Conservation (phyloP, 2,888 invertebrate genomes). For the Elgonia sp. region DNA sequence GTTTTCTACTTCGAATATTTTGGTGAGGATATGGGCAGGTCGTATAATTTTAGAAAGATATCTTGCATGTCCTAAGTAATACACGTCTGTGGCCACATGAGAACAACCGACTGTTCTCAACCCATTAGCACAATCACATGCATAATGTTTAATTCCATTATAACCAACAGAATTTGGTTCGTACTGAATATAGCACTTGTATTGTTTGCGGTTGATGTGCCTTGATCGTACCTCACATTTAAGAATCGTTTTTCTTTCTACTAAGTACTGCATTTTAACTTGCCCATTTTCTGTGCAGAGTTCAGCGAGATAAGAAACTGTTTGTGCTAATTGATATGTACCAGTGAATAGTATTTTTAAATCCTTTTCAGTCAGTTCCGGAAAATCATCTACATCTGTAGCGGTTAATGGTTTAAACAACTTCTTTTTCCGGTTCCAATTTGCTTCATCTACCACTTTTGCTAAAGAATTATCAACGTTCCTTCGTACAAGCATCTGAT, state of each 20-base stretch:
- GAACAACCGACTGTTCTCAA: too few relatives aligned
- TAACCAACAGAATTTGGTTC: conserved; percentile 23
- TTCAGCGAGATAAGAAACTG: conserved; percentile 76
- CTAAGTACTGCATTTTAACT: conserved; percentile 3
- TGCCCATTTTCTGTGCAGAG: conserved; percentile 29
- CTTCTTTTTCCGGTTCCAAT: conserved; percentile 64
- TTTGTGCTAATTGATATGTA: conserved; percentile 75
- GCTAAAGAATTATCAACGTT: conserved; percentile 19
- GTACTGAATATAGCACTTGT: conserved; percentile 57
- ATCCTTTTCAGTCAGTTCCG: conserved; percentile 69
- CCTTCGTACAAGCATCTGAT: background rate
- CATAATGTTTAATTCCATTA: too few relatives aligned
- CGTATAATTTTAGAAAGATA: too few relatives aligned
- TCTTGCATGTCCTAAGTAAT: too few relatives aligned
- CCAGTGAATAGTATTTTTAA: conserved; percentile 75
- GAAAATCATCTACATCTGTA: conserved; percentile 40
- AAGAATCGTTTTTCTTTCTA: conserved; percentile 25
- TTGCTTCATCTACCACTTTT: conserved; percentile 58
- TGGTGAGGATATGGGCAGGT: too few relatives aligned
- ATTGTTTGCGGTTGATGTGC: conserved; percentile 38
- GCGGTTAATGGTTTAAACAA: conserved; percentile 5
- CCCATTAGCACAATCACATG: background rate
- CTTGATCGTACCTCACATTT: conserved; percentile 49
- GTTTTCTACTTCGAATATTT: too few relatives aligned
- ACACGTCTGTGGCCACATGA: too few relatives aligned